Base-by-base conservation (phyloP, 2,113 vertebrate genomes). In the Bettongia penicillata region DNA sequence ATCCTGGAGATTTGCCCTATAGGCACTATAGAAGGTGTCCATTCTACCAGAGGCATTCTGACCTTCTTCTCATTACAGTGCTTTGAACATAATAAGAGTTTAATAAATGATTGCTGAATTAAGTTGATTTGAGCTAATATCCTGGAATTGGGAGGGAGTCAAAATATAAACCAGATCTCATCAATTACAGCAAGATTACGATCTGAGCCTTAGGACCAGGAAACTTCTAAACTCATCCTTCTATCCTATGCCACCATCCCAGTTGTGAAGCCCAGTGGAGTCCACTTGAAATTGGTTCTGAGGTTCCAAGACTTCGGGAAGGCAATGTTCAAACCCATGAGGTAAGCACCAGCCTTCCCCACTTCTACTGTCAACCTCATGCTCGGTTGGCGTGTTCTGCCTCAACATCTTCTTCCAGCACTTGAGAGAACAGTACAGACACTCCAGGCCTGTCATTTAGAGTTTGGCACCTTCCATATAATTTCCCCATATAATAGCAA, bases 291-390 rank as follows among this genome's bases (percentile, higher is more conserved):
- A 97, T 97, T 99, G 97, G 98, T 99, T 31, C 98, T 99, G 97
- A 99, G 99, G 94, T 99, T 99, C 98, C 98, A 98, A 3, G 99
- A 99, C 97, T 99, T 99, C 28, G 99, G 99, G 77, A 99, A 99
- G 98, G 99, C 99, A 97, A 99, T 99, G 99, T 99, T 99, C 98
- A 99, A 99, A 97, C 99, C 99, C 61, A 99, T 99, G 99, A 99
- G 99, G 99, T 99, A 99, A 99, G 98, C 91, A 96, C 49, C 43
- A 23, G 47, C 49, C 94, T 77, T 96, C 95, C 52, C 77, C n/a
- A 0, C n/a, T 3, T 8, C 48, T 55, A 37, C 0, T 0, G 12
- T 47, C 51, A 3, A 7, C 48, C 7, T 10, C 0, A 31, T 12
- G 3, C 25, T 51, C 51, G 7, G 37, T 51, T 37, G 22, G 26